Evolutionary conservation across 2,888 invertebrate genomes (phyloP).

Genomic region (Watsonalla binaria): DNA sequence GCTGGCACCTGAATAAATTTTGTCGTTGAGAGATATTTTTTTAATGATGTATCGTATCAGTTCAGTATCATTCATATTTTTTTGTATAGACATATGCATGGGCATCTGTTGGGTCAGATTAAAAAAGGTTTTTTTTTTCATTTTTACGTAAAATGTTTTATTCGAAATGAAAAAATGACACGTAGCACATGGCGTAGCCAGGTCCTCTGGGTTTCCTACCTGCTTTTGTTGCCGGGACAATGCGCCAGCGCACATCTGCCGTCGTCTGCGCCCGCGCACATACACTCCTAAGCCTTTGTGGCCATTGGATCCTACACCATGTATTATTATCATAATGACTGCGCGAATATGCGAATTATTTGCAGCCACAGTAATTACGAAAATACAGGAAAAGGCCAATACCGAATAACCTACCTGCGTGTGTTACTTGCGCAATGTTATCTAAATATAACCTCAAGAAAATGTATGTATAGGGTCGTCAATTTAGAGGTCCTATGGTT

Average conservation of each 20-base stretch:
- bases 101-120: constrained; percentile 75
- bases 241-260: constrained; percentile 68
- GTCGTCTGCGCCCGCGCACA: constrained; percentile 52
- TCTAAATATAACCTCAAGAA: no score
- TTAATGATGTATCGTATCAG: constrained; percentile 8
- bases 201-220: constrained; percentile 56
- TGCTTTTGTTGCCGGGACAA: constrained; percentile 72
- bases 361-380: neutral
- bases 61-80: constrained; percentile 31
- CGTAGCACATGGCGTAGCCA: constrained; percentile 68
- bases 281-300: constrained; percentile 30
- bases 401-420: neutral
- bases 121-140: constrained; percentile 49
- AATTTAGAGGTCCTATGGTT: constrained; percentile 35
- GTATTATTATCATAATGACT: constrained; percentile 34
- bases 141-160: constrained; percentile 65
- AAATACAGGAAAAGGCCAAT: neutral
- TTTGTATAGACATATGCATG: constrained; percentile 61
- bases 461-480: constrained; percentile 22
- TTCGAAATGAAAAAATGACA: constrained; percentile 71
- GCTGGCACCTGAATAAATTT: constrained; percentile 17
- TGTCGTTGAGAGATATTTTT: constrained; percentile 15
- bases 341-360: constrained; percentile 17
- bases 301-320: constrained; percentile 30
- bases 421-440: neutral